phyloP scores from a whole-genome alignment of 2,797 vertebrate species.

The Gephyroberyx darwinii region DNA sequence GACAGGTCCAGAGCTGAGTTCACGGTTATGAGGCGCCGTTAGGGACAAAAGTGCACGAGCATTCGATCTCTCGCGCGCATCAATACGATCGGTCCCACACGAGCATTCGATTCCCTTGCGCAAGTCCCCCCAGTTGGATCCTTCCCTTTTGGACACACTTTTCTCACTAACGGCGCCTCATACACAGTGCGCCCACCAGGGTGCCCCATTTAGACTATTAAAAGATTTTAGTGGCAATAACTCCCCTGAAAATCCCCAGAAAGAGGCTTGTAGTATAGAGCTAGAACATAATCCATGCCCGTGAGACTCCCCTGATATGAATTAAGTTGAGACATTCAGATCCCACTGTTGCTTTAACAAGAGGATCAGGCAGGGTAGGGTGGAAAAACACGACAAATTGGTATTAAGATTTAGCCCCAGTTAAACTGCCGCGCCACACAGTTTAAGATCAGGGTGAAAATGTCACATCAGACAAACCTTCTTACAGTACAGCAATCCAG shows the following conservation, averaged over 20 bases:
- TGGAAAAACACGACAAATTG: background rate
- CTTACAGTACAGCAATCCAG: too few relatives aligned
- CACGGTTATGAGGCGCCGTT: background rate
- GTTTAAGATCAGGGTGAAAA: background rate
- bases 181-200: constrained; percentile 22
- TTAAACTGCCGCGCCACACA: background rate
- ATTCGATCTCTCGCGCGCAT: too few relatives aligned
- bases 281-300: background rate
- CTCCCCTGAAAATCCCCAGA: constrained; percentile 12
- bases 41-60: too few relatives aligned
- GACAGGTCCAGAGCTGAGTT: constrained; percentile 29
- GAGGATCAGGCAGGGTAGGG: too few relatives aligned
- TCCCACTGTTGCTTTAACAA: background rate
- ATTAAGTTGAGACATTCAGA: background rate
- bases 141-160: too few relatives aligned
- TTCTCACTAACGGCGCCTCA: too few relatives aligned
- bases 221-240: constrained; percentile 25
- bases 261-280: constrained; percentile 4
- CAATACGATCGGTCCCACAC: too few relatives aligned
- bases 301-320: background rate
- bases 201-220: constrained; percentile 39
- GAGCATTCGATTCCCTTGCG: too few relatives aligned
- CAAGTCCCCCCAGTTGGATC: too few relatives aligned
- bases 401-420: background rate
- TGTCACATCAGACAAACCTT: background rate